These are phyloP conservation scores for Mustela erminea DNA, from an alignment of 2,797 vertebrate species.

Conservation along the genomic window DNA sequence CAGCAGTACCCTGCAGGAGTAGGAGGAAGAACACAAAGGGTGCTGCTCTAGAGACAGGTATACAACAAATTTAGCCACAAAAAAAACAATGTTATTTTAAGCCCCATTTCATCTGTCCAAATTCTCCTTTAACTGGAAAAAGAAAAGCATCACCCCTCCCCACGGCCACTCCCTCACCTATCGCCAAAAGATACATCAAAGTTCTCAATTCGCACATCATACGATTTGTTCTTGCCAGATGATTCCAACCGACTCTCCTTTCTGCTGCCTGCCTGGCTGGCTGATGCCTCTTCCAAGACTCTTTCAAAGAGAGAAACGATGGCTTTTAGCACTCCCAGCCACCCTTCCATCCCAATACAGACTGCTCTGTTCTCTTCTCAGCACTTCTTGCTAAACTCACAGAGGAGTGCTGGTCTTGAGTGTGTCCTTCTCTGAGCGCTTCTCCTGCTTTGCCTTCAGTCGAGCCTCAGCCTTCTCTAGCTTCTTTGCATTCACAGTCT, in stretches of 20 bases:
- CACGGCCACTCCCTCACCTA: slow-evolving; percentile 88
- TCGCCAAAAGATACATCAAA: slow-evolving; percentile 98
- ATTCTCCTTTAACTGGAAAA: not conserved
- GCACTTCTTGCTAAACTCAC: slow-evolving; percentile 88
- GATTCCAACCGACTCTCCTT: slow-evolving; percentile 96
- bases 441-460: slow-evolving; percentile 96
- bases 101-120: not conserved
- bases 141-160: not conserved
- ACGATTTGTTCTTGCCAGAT: slow-evolving; percentile 97
- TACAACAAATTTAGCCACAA: not conserved
- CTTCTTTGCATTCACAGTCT: slow-evolving; percentile 97
- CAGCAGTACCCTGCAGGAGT: slow-evolving; percentile 91
- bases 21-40: not conserved
- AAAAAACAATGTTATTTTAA: not conserved
- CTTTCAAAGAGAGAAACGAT: slow-evolving; percentile 83
- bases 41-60: not conserved
- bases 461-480: slow-evolving; percentile 98
- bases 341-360: not conserved
- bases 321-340: not conserved
- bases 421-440: slow-evolving; percentile 93
- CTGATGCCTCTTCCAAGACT: slow-evolving; percentile 97
- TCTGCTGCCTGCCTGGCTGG: slow-evolving; percentile 97
- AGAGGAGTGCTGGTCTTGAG: slow-evolving; percentile 89
- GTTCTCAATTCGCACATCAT: slow-evolving; percentile 98
- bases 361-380: not conserved